These are phyloP conservation scores for Eurois occulta DNA, from an alignment of 2,888 invertebrate genomes.

Conservation along the genomic window DNA sequence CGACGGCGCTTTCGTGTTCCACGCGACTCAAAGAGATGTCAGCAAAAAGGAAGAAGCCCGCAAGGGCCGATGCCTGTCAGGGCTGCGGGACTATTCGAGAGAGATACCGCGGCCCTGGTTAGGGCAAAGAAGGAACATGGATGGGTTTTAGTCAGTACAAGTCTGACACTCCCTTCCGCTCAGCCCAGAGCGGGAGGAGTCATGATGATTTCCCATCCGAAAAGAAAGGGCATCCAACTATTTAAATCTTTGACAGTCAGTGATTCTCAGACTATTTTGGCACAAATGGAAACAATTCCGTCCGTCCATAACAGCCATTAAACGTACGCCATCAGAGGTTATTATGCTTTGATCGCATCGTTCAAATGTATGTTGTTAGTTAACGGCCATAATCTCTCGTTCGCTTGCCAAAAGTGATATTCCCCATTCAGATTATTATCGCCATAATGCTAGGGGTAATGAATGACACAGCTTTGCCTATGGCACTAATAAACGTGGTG, in stretches of 20 bases:
- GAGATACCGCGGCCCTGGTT: no score
- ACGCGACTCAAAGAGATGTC: no score
- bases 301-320: conserved; percentile 14
- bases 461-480: conserved; percentile 14
- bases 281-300: conserved; percentile 22
- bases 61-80: no score
- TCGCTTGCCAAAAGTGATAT: conserved; percentile 54
- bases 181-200: no score
- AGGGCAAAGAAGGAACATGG: no score
- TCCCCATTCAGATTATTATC: conserved; percentile 24
- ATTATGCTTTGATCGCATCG: conserved; percentile 46
- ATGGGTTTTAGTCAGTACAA: no score
- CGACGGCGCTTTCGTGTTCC: no score
- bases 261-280: conserved; percentile 16
- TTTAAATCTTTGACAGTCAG: background rate
- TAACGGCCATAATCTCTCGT: conserved; percentile 36
- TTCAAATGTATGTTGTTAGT: conserved; percentile 46
- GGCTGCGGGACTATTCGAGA: no score
- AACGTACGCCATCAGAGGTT: conserved; percentile 30
- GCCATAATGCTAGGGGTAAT: conserved; percentile 33
- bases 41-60: no score
- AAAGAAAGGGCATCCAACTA: no score
- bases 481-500: conserved; percentile 22
- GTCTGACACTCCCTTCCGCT: no score
- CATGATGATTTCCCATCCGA: no score